Evolutionary conservation across 2,888 invertebrate genomes (phyloP).

Genomic region (Bedellia somnulentella): DNA sequence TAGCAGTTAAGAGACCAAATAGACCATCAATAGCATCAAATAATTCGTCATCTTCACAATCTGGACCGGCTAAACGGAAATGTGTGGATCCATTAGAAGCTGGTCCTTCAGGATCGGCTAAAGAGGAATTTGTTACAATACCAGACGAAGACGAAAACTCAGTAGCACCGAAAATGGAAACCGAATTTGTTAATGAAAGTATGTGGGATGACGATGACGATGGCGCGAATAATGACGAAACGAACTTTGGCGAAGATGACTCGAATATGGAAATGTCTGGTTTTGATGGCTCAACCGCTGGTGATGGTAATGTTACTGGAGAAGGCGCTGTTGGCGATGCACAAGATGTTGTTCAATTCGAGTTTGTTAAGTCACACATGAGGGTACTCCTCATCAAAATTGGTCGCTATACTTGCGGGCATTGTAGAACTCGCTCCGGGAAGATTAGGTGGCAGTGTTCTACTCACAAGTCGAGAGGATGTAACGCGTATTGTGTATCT

Average conservation of each 20-base stretch:
- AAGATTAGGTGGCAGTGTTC: no score
- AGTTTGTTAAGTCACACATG: no score
- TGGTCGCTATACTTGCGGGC: no score
- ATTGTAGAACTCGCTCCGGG: no score
- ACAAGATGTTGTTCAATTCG: no score
- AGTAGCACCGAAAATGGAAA: slow-evolving; percentile 68
- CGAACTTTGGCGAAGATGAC: slow-evolving; percentile 67
- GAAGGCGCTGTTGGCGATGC: slow-evolving; percentile 59
- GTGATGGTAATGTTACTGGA: slow-evolving; percentile 53
- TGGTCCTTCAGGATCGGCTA: slow-evolving; percentile 59
- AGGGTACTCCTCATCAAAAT: no score
- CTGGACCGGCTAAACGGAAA: slow-evolving; percentile 59
- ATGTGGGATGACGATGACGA: slow-evolving; percentile 64
- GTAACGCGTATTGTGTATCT: no score
- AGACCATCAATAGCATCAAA: slow-evolving; percentile 66
- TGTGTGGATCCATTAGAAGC: slow-evolving; percentile 65
- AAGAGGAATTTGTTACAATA: slow-evolving; percentile 57
- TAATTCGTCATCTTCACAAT: slow-evolving; percentile 59
- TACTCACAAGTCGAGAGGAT: no score
- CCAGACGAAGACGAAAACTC: slow-evolving; percentile 58
- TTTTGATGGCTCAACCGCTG: slow-evolving; percentile 55
- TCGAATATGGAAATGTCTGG: slow-evolving; percentile 68
- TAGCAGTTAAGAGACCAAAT: slow-evolving; percentile 66
- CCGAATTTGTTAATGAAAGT: slow-evolving; percentile 65
- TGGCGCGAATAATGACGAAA: slow-evolving; percentile 64